These are phyloP conservation scores for Microcebus griseorufus DNA, from an alignment of 2,113 vertebrate genomes.

Conservation along the genomic window DNA sequence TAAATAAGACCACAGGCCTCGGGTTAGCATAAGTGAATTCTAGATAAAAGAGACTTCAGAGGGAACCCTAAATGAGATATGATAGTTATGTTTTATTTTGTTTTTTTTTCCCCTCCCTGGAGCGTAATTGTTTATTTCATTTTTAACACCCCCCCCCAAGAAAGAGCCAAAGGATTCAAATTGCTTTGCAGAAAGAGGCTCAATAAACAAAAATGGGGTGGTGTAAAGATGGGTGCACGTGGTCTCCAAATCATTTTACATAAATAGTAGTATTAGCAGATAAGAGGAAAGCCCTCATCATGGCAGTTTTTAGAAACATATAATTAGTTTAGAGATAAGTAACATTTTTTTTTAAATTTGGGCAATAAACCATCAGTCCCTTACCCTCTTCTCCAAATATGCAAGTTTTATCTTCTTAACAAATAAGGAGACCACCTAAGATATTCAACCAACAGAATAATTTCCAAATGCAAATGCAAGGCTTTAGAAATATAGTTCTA, in stretches of 20 bases:
- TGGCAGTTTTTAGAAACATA: neutral
- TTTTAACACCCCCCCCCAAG: slow-evolving; percentile 61
- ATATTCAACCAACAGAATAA: neutral
- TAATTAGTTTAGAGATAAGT: slow-evolving; percentile 42
- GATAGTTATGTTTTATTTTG: slow-evolving; percentile 53
- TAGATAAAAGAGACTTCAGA: slow-evolving; percentile 82
- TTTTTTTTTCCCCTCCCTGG: slow-evolving; percentile 10
- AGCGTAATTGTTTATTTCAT: slow-evolving; percentile 63
- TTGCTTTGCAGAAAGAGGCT: slow-evolving; percentile 46
- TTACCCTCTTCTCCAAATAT: neutral
- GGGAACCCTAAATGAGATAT: slow-evolving; percentile 70
- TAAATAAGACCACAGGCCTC: slow-evolving; percentile 91
- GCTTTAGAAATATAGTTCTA: neutral
- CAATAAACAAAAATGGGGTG: neutral
- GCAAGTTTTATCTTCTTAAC: neutral
- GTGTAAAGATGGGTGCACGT: neutral
- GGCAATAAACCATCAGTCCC: neutral
- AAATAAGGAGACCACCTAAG: neutral
- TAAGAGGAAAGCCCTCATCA: neutral
- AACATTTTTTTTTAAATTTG: neutral
- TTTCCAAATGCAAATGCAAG: neutral
- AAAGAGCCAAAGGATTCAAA: slow-evolving; percentile 57
- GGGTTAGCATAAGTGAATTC: slow-evolving; percentile 85
- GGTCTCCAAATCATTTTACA: neutral
- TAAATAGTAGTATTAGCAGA: neutral